Evolutionary conservation across 2,113 vertebrate genomes (phyloP).

Genomic region (Otocyon megalotis): DNA sequence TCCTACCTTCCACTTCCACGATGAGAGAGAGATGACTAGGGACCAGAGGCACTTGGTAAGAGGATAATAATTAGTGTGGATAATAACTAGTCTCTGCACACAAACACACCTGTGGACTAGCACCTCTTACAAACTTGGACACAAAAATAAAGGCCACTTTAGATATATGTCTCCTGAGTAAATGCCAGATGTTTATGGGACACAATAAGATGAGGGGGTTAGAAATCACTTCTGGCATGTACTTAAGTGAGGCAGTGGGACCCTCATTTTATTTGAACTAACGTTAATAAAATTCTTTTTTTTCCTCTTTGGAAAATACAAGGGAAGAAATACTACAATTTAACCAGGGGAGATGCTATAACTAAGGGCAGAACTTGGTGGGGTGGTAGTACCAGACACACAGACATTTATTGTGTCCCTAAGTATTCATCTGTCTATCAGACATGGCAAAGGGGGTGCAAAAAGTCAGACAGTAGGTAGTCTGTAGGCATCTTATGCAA

Average conservation of each 20-base stretch:
- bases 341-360: background rate
- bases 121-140: background rate
- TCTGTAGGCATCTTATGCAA: background rate
- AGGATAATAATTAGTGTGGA: background rate
- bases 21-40: background rate
- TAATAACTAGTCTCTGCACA: background rate
- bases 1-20: no score
- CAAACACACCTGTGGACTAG: background rate
- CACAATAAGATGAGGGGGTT: background rate
- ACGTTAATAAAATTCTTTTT: background rate
- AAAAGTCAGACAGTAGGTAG: background rate
- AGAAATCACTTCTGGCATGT: accelerated
- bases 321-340: background rate
- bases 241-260: background rate
- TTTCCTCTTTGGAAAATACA: background rate
- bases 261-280: background rate
- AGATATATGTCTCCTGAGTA: background rate
- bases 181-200: background rate
- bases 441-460: background rate
- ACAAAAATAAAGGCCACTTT: background rate
- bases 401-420: background rate
- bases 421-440: background rate
- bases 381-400: background rate
- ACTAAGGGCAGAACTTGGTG: background rate
- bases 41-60: background rate